Conservation (phyloP, 2,113 vertebrate species). For the Tautogolabrus adspersus region DNA sequence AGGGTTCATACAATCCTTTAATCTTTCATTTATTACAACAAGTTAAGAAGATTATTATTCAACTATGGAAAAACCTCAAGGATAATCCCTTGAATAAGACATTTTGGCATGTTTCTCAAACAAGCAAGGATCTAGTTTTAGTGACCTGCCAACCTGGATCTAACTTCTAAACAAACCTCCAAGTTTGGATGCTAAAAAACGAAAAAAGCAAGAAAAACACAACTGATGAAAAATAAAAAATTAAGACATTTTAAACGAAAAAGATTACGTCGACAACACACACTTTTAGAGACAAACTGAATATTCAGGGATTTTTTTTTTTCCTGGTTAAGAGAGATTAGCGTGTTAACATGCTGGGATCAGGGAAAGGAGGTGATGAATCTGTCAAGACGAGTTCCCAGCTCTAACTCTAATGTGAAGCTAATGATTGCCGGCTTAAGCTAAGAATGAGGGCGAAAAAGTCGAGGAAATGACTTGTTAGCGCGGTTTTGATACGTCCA, state of each 20-base stretch:
- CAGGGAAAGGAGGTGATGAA: constrained; percentile 74
- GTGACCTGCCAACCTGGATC: constrained; percentile 61
- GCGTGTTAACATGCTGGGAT: constrained; percentile 70
- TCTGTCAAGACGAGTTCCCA: constrained; percentile 78
- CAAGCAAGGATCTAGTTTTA: constrained; percentile 56
- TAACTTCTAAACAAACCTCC: constrained; percentile 56
- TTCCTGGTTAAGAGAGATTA: constrained; percentile 65
- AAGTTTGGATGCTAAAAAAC: constrained; percentile 29
- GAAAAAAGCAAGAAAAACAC: not conserved
- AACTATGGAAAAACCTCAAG: constrained; percentile 78
- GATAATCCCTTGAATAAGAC: constrained; percentile 75
- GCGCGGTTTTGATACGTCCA: constrained; percentile 74
- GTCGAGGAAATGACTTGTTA: constrained; percentile 85
- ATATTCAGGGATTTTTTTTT: constrained; percentile 48
- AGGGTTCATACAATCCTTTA: constrained; percentile 73
- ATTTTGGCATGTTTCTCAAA: constrained; percentile 73
- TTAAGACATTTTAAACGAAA: not conserved
- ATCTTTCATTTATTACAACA: constrained; percentile 84
- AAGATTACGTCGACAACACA: not conserved
- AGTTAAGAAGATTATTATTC: constrained; percentile 82
- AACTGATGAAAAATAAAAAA: not conserved
- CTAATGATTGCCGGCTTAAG: constrained; percentile 79
- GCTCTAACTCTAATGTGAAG: constrained; percentile 78
- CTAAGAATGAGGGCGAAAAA: constrained; percentile 67
- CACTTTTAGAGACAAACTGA: constrained; percentile 1